Base-by-base conservation (phyloP, 2,888 invertebrate species). In the Poecilus cupreus region DNA sequence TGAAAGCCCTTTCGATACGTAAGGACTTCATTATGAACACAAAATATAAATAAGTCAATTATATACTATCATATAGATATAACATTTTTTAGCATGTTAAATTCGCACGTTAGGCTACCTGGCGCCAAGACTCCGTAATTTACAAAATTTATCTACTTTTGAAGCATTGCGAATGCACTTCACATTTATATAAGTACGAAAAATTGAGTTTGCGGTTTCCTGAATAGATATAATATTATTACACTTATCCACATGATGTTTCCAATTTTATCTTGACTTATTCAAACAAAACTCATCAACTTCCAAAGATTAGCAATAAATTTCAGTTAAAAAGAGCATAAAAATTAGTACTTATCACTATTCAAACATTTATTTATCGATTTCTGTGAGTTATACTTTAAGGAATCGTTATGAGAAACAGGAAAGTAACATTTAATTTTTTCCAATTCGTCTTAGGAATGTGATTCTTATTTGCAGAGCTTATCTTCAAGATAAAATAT, bases 381-480 rank as follows among this genome's bases (percentile, higher is more conserved):
- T 46, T 72, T 72, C 22, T 68, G 24, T 37, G 32, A 26, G 26
- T 68, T 70, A 16, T 32, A 64, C 54, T 64, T 70, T 70, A n/a
- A 39, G 32, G 39, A 70, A 70, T n/a, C 11, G 26, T 37, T 64
- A 70, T 70, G 70, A 72, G 72, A 72, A 72, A 72, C 72, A 72
- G 72, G 72, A 72, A 72, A 72, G 72, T 46, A 49, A 46, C 22
- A 24, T 46, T 13, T 10, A 10, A 60, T 60, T 60, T 72, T 46
- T 72, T 39, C 13, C 20, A 72, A 18, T 18, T 43, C 43, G 72
- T 13, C 72, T n/a, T 46, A 43, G 72, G 72, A 72, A 72, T 72
- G 72, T 70, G 37, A 16, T 70, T 32, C 68, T 46, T 72, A 72
- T 72, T 72, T 72, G 43, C 49, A 18, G 11, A 72, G 22, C 72